phyloP scores from a whole-genome alignment of 2,797 vertebrate species.

The Acanthopagrus latus region DNA sequence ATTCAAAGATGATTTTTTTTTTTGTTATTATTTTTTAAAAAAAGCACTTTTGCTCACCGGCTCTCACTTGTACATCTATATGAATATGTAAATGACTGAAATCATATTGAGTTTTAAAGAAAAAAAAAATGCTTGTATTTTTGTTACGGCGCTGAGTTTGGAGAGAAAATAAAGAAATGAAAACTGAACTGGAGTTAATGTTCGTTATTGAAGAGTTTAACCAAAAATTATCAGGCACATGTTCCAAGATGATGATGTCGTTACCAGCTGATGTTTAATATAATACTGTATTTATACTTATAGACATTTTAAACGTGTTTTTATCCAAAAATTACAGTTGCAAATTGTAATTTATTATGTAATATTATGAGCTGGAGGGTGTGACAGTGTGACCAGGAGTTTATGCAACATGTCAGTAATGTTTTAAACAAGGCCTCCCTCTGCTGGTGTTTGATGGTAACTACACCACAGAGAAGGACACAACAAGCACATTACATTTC shows the following conservation, averaged over 20 bases:
- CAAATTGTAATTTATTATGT: background rate
- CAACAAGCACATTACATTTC: background rate
- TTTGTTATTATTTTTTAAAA: background rate
- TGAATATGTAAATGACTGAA: slow-evolving; percentile 76
- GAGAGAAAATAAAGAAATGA: slow-evolving; percentile 65
- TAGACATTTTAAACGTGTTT: too few relatives aligned
- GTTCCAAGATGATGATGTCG: too few relatives aligned
- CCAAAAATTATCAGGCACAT: too few relatives aligned
- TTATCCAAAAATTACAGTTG: too few relatives aligned
- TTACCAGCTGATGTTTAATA: too few relatives aligned
- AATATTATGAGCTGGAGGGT: background rate
- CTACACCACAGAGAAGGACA: background rate
- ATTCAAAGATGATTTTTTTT: slow-evolving; percentile 69
- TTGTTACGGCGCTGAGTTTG: slow-evolving; percentile 70
- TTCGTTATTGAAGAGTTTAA: slow-evolving; percentile 3
- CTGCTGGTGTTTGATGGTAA: slow-evolving; percentile 23
- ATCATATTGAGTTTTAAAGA: slow-evolving; percentile 47
- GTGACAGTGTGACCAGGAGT: too few relatives aligned
- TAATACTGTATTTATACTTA: background rate
- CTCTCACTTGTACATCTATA: slow-evolving; percentile 78
- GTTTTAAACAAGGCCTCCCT: background rate
- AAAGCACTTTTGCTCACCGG: slow-evolving; percentile 79
- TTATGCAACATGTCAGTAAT: background rate
- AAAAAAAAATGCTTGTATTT: slow-evolving; percentile 71
- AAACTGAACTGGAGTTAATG: slow-evolving; percentile 37